Conservation (phyloP, 1,140 invertebrate species). For the Drosophila nannoptera region DNA sequence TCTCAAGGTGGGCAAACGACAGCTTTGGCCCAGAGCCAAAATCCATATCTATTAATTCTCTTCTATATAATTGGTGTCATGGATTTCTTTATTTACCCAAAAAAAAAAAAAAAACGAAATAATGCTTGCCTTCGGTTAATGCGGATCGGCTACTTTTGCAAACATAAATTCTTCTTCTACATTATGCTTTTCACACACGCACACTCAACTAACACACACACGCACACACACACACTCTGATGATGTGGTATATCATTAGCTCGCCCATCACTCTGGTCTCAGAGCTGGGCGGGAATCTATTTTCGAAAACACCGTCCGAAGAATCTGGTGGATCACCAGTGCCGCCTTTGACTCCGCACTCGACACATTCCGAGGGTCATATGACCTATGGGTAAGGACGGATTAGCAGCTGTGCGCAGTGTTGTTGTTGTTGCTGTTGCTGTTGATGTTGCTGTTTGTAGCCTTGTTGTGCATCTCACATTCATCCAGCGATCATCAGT, state of each 20-base stretch:
- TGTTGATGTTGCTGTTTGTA: constrained; percentile 41
- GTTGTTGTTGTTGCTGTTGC: constrained; percentile 40
- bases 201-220: constrained; percentile 13
- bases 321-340: constrained; percentile 83
- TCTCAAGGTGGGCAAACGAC: constrained; percentile 86
- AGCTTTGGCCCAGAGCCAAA: not conserved
- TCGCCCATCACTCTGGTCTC: constrained; percentile 93
- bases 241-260: constrained; percentile 79
- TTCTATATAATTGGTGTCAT: constrained; percentile 61
- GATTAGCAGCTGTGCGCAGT: constrained; percentile 41
- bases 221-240: constrained; percentile 1
- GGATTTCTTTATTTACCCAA: constrained; percentile 68
- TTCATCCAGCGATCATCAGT: constrained; percentile 11
- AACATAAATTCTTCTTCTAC: constrained; percentile 47
- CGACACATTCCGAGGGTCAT: constrained; percentile 79
- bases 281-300: constrained; percentile 91
- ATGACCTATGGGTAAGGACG: constrained; percentile 78
- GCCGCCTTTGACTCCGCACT: constrained; percentile 79
- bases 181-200: constrained; percentile 31
- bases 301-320: constrained; percentile 92
- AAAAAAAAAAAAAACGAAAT: constrained; percentile 32
- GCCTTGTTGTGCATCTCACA: constrained; percentile 21
- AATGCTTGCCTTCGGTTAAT: constrained; percentile 75
- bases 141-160: constrained; percentile 74
- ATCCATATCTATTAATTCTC: constrained; percentile 30